These are phyloP conservation scores for Apis mellifera DNA, from an alignment of 1,140 invertebrate genomes.

Conservation along the genomic window Amel_HAv3.1 CM009937.2:8822501-8823000, in stretches of 20 bases:
- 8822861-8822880: too few species aligned
- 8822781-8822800: not conserved
- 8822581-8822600: slow-evolving; percentile 95
- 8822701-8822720: slow-evolving; percentile 93
- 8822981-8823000: too few species aligned
- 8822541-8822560: slow-evolving; percentile 55
- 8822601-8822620: slow-evolving; percentile 94
- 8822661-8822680: slow-evolving; percentile 95
- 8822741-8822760: slow-evolving; percentile 84
- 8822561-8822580: slow-evolving; percentile 92
- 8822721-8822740: slow-evolving; percentile 93
- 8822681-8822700: slow-evolving; percentile 95
- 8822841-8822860: too few species aligned
- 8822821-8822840: too few species aligned
- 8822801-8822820: too few species aligned
- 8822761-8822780: not conserved
- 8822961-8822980: too few species aligned
- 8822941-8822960: too few species aligned
- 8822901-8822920: too few species aligned
- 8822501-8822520: too few species aligned
- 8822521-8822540: too few species aligned
- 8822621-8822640: slow-evolving; percentile 94
- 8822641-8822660: slow-evolving; percentile 94
- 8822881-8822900: too few species aligned
- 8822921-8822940: too few species aligned